Conservation (phyloP, 1,140 invertebrate species). For the Drosophila novamexicana region DNA sequence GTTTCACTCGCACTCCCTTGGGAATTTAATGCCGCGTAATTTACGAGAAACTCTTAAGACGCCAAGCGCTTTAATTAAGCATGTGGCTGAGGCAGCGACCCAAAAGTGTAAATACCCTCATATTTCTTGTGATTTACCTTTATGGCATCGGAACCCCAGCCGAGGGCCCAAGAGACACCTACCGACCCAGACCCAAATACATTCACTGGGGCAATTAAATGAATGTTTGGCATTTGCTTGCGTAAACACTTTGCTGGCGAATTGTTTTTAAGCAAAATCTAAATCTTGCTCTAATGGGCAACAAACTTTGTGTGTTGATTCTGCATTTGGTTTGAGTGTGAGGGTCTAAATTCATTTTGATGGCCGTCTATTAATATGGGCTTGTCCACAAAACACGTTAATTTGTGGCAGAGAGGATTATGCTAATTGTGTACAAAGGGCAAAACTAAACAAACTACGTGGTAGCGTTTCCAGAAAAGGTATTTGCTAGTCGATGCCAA, state of each 20-base stretch:
- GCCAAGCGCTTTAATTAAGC: conserved; percentile 81
- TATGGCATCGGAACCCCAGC: conserved; percentile 53
- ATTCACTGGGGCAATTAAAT: conserved; percentile 63
- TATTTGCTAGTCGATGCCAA: conserved; percentile 6
- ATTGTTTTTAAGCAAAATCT: conserved; percentile 62
- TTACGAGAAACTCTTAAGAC: conserved; percentile 82
- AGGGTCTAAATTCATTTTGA: conserved; percentile 56
- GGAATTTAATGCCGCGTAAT: conserved; percentile 78
- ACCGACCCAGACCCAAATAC: neutral
- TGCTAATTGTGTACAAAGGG: conserved; percentile 57
- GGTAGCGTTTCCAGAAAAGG: conserved; percentile 18
- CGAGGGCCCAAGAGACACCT: conserved; percentile 6
- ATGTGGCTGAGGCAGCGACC: conserved; percentile 79
- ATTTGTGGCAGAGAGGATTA: conserved; percentile 58
- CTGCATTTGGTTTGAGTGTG: conserved; percentile 22
- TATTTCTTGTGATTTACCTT: conserved; percentile 82
- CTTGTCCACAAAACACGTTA: conserved; percentile 38
- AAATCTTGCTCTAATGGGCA: conserved; percentile 28
- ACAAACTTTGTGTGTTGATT: conserved; percentile 43
- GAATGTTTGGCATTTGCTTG: conserved; percentile 73
- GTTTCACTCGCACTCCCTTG: conserved; percentile 10
- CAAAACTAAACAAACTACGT: conserved; percentile 21
- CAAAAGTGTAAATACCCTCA: conserved; percentile 82
- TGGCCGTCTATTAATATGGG: conserved; percentile 56
- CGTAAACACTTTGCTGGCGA: conserved; percentile 57